These are phyloP conservation scores for Anthonomus grandis DNA, from an alignment of 1,140 invertebrate genomes.

Conservation along the genomic window DNA sequence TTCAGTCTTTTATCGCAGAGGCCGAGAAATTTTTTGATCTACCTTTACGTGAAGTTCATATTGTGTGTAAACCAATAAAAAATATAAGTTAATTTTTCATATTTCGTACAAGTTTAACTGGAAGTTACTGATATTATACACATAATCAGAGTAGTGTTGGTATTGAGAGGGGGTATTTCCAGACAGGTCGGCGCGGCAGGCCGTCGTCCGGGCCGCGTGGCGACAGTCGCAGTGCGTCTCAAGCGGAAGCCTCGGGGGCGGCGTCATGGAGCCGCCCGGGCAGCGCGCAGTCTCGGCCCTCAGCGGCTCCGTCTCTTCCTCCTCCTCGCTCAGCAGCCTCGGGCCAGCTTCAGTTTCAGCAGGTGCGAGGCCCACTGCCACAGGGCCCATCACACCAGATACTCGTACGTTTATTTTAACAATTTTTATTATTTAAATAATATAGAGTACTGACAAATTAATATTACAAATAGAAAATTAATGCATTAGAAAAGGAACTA, in stretches of 20 bases:
- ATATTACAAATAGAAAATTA: too few relatives aligned
- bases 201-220: slow-evolving; percentile 71
- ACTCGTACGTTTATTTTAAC: slow-evolving; percentile 58
- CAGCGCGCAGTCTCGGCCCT: slow-evolving; percentile 59
- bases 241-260: slow-evolving; percentile 57
- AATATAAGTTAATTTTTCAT: too few relatives aligned
- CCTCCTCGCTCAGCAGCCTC: slow-evolving; percentile 65
- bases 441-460: too few relatives aligned
- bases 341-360: slow-evolving; percentile 44
- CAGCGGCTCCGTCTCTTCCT: slow-evolving; percentile 64
- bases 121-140: too few relatives aligned
- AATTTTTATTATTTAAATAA: too few relatives aligned
- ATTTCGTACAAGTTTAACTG: too few relatives aligned
- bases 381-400: slow-evolving; percentile 70
- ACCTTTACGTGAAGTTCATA: too few relatives aligned
- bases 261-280: too few relatives aligned
- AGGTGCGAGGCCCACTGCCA: slow-evolving; percentile 52
- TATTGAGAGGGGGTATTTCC: slow-evolving; percentile 58
- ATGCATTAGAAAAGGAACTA: too few relatives aligned
- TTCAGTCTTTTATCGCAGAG: too few relatives aligned
- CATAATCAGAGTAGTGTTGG: slow-evolving; percentile 46
- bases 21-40: too few relatives aligned
- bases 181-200: slow-evolving; percentile 74
- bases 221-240: slow-evolving; percentile 73
- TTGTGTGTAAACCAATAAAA: too few relatives aligned